Conservation (phyloP, 1,140 invertebrate genomes). For the Aphelenchoides avenae region DNA sequence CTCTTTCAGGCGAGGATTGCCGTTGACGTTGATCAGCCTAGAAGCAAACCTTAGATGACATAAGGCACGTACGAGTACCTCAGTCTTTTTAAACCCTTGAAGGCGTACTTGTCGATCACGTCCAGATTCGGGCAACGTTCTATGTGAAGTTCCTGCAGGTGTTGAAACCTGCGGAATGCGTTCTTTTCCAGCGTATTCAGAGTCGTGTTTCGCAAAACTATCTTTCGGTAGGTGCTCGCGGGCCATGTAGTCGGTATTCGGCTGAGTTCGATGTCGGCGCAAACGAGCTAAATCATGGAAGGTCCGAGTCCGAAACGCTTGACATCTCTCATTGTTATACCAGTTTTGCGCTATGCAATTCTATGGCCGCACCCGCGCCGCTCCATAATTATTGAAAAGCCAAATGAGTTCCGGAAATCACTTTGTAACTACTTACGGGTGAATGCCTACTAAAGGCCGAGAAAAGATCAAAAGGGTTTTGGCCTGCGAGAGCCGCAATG, state of each 20-base stretch:
- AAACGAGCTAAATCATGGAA: conserved; percentile 38
- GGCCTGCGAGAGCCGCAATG: too few relatives aligned
- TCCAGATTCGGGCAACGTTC: conserved; percentile 35
- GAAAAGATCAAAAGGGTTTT: too few relatives aligned
- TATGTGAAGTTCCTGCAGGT: conserved; percentile 28
- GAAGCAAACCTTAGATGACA: conserved; percentile 14
- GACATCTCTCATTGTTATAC: too few relatives aligned
- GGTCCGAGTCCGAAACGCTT: too few relatives aligned
- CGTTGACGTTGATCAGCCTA: conserved; percentile 25
- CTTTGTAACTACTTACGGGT: too few relatives aligned
- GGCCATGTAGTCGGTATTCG: conserved; percentile 30
- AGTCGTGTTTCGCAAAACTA: conserved; percentile 25
- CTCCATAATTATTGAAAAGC: too few relatives aligned
- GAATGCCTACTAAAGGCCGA: too few relatives aligned
- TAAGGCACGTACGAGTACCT: conserved; percentile 4
- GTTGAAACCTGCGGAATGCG: conserved; percentile 36
- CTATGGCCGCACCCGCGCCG: too few relatives aligned
- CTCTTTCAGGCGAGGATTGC: conserved; percentile 34
- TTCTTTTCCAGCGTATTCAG: conserved; percentile 39
- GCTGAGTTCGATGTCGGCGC: conserved; percentile 21
- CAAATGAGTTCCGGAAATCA: too few relatives aligned
- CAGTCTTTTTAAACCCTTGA: conserved; percentile 39
- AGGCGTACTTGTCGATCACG: conserved; percentile 43
- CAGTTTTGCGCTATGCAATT: too few relatives aligned
- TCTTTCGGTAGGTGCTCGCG: conserved; percentile 19